phyloP scores from a whole-genome alignment of 2,888 invertebrate species.

The Eupelmus urozonus region DNA sequence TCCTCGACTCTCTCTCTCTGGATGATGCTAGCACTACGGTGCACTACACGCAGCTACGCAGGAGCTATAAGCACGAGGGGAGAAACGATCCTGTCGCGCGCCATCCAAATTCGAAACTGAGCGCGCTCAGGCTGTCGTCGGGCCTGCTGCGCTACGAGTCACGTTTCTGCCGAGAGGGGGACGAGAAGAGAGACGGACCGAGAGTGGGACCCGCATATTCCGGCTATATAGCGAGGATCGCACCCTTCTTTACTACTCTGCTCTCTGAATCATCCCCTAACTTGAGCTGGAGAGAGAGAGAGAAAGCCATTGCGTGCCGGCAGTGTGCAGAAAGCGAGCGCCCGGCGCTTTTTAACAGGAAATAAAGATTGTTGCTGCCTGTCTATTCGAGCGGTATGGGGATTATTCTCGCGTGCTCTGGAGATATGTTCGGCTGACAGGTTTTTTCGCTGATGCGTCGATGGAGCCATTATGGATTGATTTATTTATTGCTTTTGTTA shows the following conservation, averaged over 20 bases:
- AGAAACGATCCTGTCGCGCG: slow-evolving; percentile 44
- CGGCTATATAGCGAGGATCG: slow-evolving; percentile 17
- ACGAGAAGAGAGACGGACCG: slow-evolving; percentile 35
- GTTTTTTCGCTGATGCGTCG: too few species aligned
- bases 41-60: background rate
- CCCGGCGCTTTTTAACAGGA: too few species aligned
- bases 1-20: background rate
- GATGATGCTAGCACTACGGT: too few species aligned
- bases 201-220: slow-evolving; percentile 18
- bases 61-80: slow-evolving; percentile 35
- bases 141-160: slow-evolving; percentile 21
- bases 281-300: background rate
- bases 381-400: background rate
- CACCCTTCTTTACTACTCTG: slow-evolving; percentile 57
- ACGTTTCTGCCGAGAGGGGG: slow-evolving; percentile 8
- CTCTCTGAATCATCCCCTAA: slow-evolving; percentile 50
- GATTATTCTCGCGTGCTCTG: too few species aligned
- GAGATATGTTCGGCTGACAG: too few species aligned
- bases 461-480: too few species aligned
- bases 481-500: too few species aligned
- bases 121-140: background rate
- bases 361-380: too few species aligned
- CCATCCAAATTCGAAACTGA: slow-evolving; percentile 58
- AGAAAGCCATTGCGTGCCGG: too few species aligned
- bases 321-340: too few species aligned